A percentile compares a stretch with the other conserved stretches of the same genome.
Evolutionary conservation across 1,140 invertebrate species (phyloP).

Genomic region (Mamestra configurata): DNA sequence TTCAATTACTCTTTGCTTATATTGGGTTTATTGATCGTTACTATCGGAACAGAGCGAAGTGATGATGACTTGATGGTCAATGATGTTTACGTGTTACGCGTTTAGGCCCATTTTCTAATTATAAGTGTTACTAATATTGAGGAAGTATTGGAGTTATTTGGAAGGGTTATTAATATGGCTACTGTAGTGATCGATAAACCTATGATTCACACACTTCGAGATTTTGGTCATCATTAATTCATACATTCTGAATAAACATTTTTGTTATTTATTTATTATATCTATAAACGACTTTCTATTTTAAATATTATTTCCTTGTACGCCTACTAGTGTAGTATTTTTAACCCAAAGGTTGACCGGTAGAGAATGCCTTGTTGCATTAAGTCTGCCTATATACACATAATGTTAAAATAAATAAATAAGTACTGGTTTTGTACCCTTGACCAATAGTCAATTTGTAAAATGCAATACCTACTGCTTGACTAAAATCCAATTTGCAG

Average conservation of each 20-base stretch:
- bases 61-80: neutral
- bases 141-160: neutral
- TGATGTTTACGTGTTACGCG: neutral
- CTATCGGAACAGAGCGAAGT: neutral
- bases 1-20: neutral
- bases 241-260: too few relatives aligned
- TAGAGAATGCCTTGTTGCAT: too few relatives aligned
- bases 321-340: too few relatives aligned
- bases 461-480: neutral
- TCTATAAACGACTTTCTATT: too few relatives aligned
- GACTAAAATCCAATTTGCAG: neutral
- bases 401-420: too few relatives aligned
- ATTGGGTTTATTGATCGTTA: neutral
- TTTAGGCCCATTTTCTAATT: neutral
- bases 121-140: neutral
- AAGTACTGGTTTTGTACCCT: too few relatives aligned
- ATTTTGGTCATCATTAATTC: too few relatives aligned
- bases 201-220: too few relatives aligned
- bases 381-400: too few relatives aligned
- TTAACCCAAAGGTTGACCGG: too few relatives aligned
- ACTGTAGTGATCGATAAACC: neutral
- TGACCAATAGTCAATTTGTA: neutral
- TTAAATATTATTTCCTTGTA: too few relatives aligned
- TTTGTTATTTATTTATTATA: too few relatives aligned
- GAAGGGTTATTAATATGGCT: neutral